Base-by-base conservation (phyloP, 2,888 invertebrate species). In the Leptogaster cylindrica region DNA sequence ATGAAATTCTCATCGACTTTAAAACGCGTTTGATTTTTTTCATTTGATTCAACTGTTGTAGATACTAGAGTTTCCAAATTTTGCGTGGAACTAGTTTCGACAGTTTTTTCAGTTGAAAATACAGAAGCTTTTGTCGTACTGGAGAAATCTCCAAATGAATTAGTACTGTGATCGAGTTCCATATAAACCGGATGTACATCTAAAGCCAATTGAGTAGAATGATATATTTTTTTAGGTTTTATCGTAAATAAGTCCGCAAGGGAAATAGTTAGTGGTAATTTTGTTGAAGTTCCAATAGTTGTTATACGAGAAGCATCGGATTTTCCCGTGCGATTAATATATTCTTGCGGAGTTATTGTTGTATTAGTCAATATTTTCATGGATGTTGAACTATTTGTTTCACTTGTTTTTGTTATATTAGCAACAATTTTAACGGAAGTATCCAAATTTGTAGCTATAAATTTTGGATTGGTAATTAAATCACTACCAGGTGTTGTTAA, bases 401-500 rank as follows among this genome's bases (percentile, higher is more conserved):
- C 16, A 16, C 44, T 44, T 46, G 20, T 33, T 39, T n/a, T 41
- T 65, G 25, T 48, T 58, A 58, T 58, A 55, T 52, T 31, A 70
- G 70, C 69, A 70, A 70, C 70, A 70, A 70, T 72, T 72, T 71
- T 73, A 72, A 72, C 73, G 72, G 72, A 72, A 72, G 73, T 73
- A 73, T 72, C 72, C 72, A 73, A 73, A 71, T 67, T 70, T 48
- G 69, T 71, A 70, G 72, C 69, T 71, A 71, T 66, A 70, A 72
- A 68, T 70, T 72, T 71, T 72, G 72, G 73, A 55, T 61, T 50
- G 61, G 73, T 72, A 68, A 73, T 67, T 46, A 73, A 70, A 66
- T 71, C 70, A 72, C 73, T 73, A 71, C 73, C 73, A 16, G 72
- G 72, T 70, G 74, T 73, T 70, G 73, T 72, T 70, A 70, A 68